Evolutionary conservation across 1,140 invertebrate species (phyloP), one percentile per base, ranked within the genome.

Genomic region (Agrilus planipennis): DNA sequence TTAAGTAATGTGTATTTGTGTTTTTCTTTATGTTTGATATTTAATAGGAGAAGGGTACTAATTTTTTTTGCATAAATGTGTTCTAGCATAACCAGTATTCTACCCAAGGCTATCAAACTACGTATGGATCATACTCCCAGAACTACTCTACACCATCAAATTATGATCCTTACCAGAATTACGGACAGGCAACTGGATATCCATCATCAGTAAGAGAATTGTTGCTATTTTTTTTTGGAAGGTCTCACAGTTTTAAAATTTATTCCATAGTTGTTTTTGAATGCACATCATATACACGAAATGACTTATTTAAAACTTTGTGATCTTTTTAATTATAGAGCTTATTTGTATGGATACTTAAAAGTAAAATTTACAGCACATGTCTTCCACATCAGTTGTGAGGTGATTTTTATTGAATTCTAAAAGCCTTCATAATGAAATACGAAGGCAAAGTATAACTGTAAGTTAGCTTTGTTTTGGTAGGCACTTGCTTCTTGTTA

Each of bases 21-120:
- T 12, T 5, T 3, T 12, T 29, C n/a, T 14, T 12, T 32, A 7
- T 5, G 16, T 9, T 9, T 12, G 23, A 27, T 7, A 9, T 12
- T 27, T 9, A 27, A 9, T 27, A 9, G 12, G 12, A 7, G 23
- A 7, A 27, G 12, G 12, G 7, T 27, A 9, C 7, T 12, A 27
- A 27, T 27, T 27, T 7, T 27, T 27, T 27, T 27, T 27, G n/a
- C n/a, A n/a, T n/a, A n/a, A 9, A 27, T 27, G 23, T 36, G n/a
- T 15, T n/a, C n/a, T n/a, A 48, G 46, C 44, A 44, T 28, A 44
- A 15, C 15, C 50, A 52, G 38, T 52, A 52, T 41, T 40, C 47
- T 18, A 38, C 40, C 17, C 42, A 46, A 25, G 45, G 42, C 18
- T 52, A 52, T 30, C 45, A 44, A 25, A 47, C 35, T 45, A 29